These are phyloP conservation scores for Diorhabda sublineata DNA, from an alignment of 1,140 invertebrate species.

Conservation along the genomic window DNA sequence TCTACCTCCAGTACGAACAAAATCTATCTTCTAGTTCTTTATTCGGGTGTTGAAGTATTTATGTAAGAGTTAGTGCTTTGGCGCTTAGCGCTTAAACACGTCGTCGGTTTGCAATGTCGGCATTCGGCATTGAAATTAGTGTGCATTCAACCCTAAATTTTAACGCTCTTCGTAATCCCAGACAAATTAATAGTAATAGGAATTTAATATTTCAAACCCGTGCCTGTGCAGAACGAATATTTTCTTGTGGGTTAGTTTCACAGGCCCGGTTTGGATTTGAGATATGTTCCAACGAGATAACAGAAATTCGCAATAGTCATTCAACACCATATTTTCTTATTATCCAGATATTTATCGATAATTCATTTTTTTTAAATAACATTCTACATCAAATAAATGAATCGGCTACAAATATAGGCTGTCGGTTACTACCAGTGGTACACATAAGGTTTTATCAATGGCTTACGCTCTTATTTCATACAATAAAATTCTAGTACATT, in stretches of 20 bases:
- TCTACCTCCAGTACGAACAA: background rate
- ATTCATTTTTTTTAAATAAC: too few species aligned
- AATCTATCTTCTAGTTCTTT: background rate
- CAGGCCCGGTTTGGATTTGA: background rate
- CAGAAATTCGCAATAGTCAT: too few species aligned
- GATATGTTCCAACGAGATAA: too few species aligned
- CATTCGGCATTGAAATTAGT: slow-evolving; percentile 11
- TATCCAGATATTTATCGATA: too few species aligned
- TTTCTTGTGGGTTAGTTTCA: background rate
- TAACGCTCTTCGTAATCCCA: slow-evolving; percentile 14
- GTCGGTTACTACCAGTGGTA: too few species aligned
- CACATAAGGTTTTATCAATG: too few species aligned
- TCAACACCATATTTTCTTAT: too few species aligned
- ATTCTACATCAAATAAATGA: too few species aligned
- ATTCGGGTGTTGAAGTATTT: slow-evolving; percentile 1
- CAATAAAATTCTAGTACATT: too few species aligned
- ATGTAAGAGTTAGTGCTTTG: slow-evolving; percentile 8
- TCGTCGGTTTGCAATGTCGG: background rate
- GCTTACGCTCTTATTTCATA: too few species aligned
- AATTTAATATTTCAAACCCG: slow-evolving; percentile 17
- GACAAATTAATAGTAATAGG: slow-evolving; percentile 16
- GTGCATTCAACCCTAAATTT: slow-evolving; percentile 15
- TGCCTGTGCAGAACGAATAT: slow-evolving; percentile 3
- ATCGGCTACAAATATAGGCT: too few species aligned
- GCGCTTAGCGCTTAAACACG: slow-evolving; percentile 9